A percentile compares a stretch with the other conserved stretches of the same genome.
These are phyloP conservation scores for Crotalus tigris DNA, from an alignment of 2,113 vertebrate species.

Conservation along the genomic window DNA sequence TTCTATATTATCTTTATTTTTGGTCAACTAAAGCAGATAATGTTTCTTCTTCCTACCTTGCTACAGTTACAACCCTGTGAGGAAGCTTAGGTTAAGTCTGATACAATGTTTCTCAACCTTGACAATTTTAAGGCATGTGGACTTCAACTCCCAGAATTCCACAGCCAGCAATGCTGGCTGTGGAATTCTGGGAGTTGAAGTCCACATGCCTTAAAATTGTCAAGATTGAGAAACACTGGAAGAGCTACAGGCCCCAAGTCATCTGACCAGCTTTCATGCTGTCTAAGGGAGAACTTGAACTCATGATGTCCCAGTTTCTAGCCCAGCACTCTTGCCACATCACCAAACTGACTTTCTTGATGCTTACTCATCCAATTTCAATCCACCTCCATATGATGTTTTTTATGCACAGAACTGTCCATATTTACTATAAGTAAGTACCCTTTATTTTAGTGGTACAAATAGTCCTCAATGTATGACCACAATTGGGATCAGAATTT, in stretches of 20 bases:
- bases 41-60: neutral
- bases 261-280: neutral
- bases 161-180: no score
- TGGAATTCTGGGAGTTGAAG: no score
- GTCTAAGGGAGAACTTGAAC: neutral
- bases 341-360: neutral
- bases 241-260: neutral
- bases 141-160: no score
- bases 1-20: neutral
- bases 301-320: neutral
- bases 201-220: no score
- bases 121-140: no score
- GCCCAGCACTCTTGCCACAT: neutral
- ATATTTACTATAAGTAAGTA: neutral
- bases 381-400: neutral
- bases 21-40: neutral
- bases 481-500: neutral
- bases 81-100: neutral
- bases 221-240: no score
- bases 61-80: neutral
- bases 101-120: no score
- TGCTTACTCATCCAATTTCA: neutral
- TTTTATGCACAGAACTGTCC: neutral
- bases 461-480: neutral
- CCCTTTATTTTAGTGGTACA: neutral